Conservation (phyloP, 2,797 vertebrate species). For the Rhabdophis nuchalis region DNA sequence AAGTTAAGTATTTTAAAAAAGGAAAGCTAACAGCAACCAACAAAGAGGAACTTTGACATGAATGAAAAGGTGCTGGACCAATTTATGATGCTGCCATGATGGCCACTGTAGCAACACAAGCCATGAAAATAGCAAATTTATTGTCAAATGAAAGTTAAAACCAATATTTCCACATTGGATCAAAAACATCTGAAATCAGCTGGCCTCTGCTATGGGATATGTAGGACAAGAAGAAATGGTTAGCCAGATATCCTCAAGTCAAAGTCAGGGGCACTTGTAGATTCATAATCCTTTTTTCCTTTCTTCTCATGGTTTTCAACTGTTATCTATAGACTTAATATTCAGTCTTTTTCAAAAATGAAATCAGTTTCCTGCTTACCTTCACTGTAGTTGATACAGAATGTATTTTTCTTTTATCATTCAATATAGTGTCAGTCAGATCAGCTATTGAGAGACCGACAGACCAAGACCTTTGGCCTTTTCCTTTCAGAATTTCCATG, state of each 20-base stretch:
- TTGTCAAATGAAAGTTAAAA: background rate
- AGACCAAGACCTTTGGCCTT: constrained; percentile 91
- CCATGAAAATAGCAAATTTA: background rate
- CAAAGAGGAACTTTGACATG: background rate
- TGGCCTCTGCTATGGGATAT: background rate
- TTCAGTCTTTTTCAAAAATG: constrained; percentile 4
- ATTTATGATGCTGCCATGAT: background rate
- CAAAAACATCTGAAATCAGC: background rate
- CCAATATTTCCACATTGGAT: background rate
- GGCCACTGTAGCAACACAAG: background rate
- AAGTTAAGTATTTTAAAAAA: background rate
- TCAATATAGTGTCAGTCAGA: constrained; percentile 85
- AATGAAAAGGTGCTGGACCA: background rate
- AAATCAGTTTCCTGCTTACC: constrained; percentile 71
- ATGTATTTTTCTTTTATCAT: constrained; percentile 84
- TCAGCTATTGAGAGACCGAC: constrained; percentile 90
- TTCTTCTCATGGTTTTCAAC: background rate
- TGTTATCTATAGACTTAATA: background rate
- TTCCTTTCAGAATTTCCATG: constrained; percentile 83
- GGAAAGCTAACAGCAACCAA: background rate
- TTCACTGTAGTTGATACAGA: constrained; percentile 88
- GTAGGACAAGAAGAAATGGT: background rate
- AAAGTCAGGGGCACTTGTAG: background rate
- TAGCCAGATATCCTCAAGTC: background rate
- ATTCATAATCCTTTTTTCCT: background rate